A percentile compares a stretch with the other conserved stretches of the same genome.
Conservation (phyloP, 2,797 vertebrate genomes). For the Hyperoplus lanceolatus region DNA sequence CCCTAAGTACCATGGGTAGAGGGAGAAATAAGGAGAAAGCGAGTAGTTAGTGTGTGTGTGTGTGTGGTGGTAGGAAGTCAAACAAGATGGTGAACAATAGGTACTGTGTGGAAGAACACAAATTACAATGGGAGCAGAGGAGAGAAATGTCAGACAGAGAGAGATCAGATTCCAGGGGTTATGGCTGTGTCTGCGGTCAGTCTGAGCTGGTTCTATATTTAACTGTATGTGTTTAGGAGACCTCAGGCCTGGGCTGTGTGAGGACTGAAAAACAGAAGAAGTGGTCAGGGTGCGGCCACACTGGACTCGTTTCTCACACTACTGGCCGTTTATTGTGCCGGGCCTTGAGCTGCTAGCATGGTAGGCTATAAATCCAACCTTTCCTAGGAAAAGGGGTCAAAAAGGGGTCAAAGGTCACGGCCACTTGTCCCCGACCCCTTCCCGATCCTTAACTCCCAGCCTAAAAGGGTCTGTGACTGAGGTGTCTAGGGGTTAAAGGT, state of each 20-base stretch:
- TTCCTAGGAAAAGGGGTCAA: constrained; percentile 25
- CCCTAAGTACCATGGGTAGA: constrained; percentile 52
- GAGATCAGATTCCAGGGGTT: constrained; percentile 57
- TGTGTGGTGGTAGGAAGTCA: constrained; percentile 16
- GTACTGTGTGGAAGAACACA: constrained; percentile 30
- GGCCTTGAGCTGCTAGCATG: constrained; percentile 26
- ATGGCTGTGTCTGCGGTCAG: constrained; percentile 64
- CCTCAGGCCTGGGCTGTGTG: constrained; percentile 55
- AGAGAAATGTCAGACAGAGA: constrained; percentile 39
- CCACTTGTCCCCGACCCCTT: constrained; percentile 18
- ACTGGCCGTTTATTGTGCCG: constrained; percentile 31
- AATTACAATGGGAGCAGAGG: constrained; percentile 1
- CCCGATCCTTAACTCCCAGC: constrained; percentile 19
- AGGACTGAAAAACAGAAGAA: constrained; percentile 65
- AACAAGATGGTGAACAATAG: constrained; percentile 28
- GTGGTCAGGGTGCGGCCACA: constrained; percentile 67
- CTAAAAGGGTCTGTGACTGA: constrained; percentile 5
- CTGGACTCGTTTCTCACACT: constrained; percentile 58
- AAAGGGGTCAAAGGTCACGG: constrained; percentile 43
- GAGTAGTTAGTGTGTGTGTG: constrained; percentile 18
- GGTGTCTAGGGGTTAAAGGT: constrained; percentile 31
- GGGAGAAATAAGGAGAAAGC: constrained; percentile 15
- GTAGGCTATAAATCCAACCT: constrained; percentile 40
- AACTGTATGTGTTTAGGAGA: constrained; percentile 70
- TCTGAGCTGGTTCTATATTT: constrained; percentile 66